These are phyloP conservation scores for Hylomyscus alleni DNA, from an alignment of 2,797 vertebrate species.

Conservation along the genomic window DNA sequence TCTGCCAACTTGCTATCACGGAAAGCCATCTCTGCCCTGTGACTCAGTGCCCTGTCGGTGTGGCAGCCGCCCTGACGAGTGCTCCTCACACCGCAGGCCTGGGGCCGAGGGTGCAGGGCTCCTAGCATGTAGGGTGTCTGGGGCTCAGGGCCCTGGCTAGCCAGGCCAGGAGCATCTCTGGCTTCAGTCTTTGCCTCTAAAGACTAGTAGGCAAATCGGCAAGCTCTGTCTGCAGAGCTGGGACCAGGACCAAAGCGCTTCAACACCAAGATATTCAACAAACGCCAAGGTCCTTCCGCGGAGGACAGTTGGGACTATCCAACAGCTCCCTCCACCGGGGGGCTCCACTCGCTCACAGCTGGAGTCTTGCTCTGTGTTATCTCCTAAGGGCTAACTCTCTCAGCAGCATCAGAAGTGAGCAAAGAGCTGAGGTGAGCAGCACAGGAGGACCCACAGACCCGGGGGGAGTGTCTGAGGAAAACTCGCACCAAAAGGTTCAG, in stretches of 20 bases:
- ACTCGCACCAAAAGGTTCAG: not conserved
- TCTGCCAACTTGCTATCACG: not conserved
- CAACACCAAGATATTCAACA: not conserved
- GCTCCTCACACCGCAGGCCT: not conserved
- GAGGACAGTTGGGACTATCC: not conserved
- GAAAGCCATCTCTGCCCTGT: not conserved
- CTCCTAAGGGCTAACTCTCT: not conserved
- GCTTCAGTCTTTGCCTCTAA: not conserved
- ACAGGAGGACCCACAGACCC: not conserved
- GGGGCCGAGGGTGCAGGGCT: not conserved
- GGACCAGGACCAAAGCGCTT: not conserved
- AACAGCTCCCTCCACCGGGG: rapidly evolving
- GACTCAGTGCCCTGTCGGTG: not conserved
- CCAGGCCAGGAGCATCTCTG: no score
- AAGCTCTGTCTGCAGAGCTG: not conserved
- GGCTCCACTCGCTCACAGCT: not conserved
- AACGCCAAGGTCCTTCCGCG: not conserved
- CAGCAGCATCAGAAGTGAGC: not conserved
- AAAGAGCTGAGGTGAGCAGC: not conserved
- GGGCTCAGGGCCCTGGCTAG: not conserved
- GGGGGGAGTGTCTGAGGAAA: not conserved
- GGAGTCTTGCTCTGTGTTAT: not conserved
- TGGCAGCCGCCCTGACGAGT: not conserved
- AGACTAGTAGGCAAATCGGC: not conserved
- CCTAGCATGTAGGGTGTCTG: rapidly evolving